Base-by-base conservation (phyloP, 35 echinoderm and acorn worm genomes). In the Antedon bifida region DNA sequence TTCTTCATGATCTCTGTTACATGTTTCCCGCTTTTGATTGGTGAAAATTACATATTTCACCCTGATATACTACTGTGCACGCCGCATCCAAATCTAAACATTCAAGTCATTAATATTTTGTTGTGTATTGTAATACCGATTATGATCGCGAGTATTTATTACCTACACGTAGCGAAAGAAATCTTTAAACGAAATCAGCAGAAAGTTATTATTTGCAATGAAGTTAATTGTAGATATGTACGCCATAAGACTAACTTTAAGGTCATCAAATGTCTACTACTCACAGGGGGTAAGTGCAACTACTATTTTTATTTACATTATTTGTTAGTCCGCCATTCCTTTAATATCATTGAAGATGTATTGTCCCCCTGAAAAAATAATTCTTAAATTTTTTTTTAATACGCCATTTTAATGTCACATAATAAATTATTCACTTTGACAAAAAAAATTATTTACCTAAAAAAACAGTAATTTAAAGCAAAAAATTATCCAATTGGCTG, bases 21-120 rank as follows among this genome's bases (percentile, higher is more conserved):
- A 5, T 42, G 75, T 14, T 36, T 90, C 7, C 90, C 95, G 11
- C 89, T 90, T 38, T 30, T 90, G 17, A 38, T 87, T 33, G 33
- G 74, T 32, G 45, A 80, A 35, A 78, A 86, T 7, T 92, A 90
- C 76, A 38, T 32, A 0, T 80, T 38, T 29, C 3, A 35, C 7
- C 23, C 9, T 2, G 19, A 64, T 7, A 23, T 26, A 23, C 23
- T 64, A 23, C 26, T 21, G 1, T 64, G 51, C 19, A 19, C 23
- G 51, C 51, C 51, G 3, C 51, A 64, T 64, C 51, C 51, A 7
- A 64, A 64, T 2, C 9, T 16, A 64, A 26, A 2, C 3, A 64
- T 64, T 64, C 51, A 64, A 64, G 23, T 26, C 9, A 64, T 64
- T 16, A 64, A 64, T 23, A 16, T 64, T 64, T 2, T 64, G 26